A percentile compares a stretch with the other conserved stretches of the same genome.
These are phyloP conservation scores for Osmerus mordax DNA, from an alignment of 2,113 vertebrate species.

Conservation along the genomic window DNA sequence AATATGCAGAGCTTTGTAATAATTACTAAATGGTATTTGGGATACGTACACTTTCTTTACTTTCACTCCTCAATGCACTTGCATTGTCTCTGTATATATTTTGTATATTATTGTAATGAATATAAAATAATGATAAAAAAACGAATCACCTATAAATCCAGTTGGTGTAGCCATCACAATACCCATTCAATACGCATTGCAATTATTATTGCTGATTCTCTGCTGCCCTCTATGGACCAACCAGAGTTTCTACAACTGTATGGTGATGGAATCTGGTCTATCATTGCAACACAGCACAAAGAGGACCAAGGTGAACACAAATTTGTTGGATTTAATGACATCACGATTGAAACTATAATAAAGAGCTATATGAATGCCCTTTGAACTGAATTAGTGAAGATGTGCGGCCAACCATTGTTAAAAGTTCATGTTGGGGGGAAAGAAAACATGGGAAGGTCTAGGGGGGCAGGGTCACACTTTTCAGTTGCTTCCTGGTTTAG, in stretches of 20 bases:
- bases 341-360: conserved; percentile 8
- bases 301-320: conserved; percentile 1
- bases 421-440: not conserved
- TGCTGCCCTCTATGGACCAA: conserved; percentile 21
- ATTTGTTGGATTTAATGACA: conserved; percentile 11
- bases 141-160: too few species aligned
- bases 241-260: conserved; percentile 2
- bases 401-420: conserved; percentile 22
- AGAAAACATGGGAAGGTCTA: not conserved
- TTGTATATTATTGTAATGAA: too few species aligned
- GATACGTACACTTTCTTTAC: too few species aligned
- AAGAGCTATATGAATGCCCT: conserved; percentile 4
- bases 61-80: too few species aligned
- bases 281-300: not conserved
- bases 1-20: too few species aligned
- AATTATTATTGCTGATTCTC: not conserved
- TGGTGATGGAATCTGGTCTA: not conserved
- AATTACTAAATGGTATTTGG: too few species aligned
- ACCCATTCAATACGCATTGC: too few species aligned
- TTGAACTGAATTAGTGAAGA: conserved; percentile 14
- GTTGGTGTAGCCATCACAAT: too few species aligned
- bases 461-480: not conserved
- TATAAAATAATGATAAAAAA: too few species aligned
- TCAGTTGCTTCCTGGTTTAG: conserved; percentile 35
- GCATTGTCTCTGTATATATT: too few species aligned